Evolutionary conservation across 1,140 invertebrate species (phyloP), one percentile per base, ranked within the genome.

Genomic region (Zaprionus lachaisei): DNA sequence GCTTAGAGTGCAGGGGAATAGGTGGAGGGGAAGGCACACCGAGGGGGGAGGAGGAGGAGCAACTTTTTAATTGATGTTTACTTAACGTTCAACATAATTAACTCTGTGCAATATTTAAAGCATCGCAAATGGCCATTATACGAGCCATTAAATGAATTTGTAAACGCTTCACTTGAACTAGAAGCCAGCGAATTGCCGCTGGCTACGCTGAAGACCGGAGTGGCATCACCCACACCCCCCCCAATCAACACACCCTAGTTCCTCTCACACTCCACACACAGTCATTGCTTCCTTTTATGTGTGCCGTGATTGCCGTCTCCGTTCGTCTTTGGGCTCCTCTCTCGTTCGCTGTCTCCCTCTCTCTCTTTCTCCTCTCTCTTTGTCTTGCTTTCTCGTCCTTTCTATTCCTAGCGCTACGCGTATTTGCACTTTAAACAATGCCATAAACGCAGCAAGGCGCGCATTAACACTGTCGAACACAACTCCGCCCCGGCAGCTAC

Each of bases 71-170:
- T 89, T 89, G 81, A 89, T 89, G 85, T 89, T 89, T 80, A 90
- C 81, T 90, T 90, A 90, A 90, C 81, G 85, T 89, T 90, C 85
- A 81, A 76, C 85, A 90, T 89, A 89, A 89, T 89, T 89, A 90
- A 90, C 81, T 90, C 70, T 69, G 78, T 70, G 70, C 75, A 87
- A 90, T 89, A 81, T 89, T 84, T 81, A 84, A 84, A 81, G 81
- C 79, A 81, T 89, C 85, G 81, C 90, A 85, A 89, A 89, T 75
- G 55, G 68, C 58, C 75, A 89, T 86, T 86, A 86, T 86, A 85
- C 79, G 79, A 80, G 73, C 66, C 77, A 86, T 86, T 83, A 86
- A 86, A 86, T 82, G 79, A 78, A 84, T 89, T 89, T 81, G 81
- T 79, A 77, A 79, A 81, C 81, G 84, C 84, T 89, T 81, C 70